phyloP scores from a whole-genome alignment of 2,113 vertebrate genomes.

The Harpagus bidentatus region DNA sequence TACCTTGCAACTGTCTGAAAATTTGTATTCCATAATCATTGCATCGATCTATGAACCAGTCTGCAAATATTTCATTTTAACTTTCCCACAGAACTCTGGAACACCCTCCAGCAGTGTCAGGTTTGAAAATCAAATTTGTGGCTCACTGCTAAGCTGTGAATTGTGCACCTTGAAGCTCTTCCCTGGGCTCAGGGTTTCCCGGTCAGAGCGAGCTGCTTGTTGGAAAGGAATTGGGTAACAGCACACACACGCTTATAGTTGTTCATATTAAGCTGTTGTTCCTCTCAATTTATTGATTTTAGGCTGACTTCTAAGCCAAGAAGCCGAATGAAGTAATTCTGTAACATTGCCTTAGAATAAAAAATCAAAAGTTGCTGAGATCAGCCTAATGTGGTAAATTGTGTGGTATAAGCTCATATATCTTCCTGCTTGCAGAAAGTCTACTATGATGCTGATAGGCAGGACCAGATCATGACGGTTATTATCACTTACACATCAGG shows the following conservation, averaged over 20 bases:
- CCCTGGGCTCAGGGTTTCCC: background rate
- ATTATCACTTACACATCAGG: background rate
- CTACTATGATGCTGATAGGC: background rate
- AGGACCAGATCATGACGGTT: background rate
- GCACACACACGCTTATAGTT: accelerated
- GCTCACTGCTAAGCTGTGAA: background rate
- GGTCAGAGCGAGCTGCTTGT: background rate
- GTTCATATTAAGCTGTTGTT: background rate
- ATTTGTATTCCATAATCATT: background rate
- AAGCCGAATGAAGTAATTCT: background rate
- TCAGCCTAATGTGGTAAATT: background rate
- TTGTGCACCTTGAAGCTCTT: background rate
- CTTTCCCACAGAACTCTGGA: background rate
- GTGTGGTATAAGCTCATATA: background rate
- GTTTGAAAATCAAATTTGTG: background rate
- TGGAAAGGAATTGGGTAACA: background rate
- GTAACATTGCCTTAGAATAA: background rate
- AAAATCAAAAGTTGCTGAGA: background rate
- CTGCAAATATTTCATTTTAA: background rate
- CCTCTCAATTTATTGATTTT: background rate
- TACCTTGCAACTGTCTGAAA: background rate
- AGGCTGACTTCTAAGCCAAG: background rate
- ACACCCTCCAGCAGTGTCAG: background rate
- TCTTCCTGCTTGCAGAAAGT: background rate
- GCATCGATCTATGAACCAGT: background rate